Evolutionary conservation across 2,797 vertebrate genomes (phyloP).

Genomic region (Chromis chromis): DNA sequence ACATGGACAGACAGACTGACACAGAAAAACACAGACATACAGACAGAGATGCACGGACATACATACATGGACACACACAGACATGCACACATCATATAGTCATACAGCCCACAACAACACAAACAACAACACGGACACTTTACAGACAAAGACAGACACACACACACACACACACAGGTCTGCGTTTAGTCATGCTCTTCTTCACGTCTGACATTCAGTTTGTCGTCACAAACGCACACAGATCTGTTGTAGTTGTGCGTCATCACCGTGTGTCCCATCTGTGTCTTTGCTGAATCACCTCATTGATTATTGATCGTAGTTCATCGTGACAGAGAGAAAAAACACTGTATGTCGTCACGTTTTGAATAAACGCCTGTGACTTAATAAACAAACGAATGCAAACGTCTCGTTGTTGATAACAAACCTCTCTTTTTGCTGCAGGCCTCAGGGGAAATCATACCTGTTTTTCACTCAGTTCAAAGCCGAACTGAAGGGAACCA

Average conservation of each 20-base stretch:
- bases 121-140: not conserved
- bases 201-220: too few species aligned
- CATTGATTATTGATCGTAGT: conserved; percentile 27
- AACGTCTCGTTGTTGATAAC: conserved; percentile 44
- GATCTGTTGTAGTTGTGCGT: not conserved
- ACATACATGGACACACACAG: too few species aligned
- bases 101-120: too few species aligned
- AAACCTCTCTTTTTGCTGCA: conserved; percentile 69
- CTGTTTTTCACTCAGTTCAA: conserved; percentile 97
- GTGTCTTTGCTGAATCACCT: conserved; percentile 33
- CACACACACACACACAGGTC: too few species aligned
- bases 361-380: conserved; percentile 29
- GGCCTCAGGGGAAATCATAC: conserved; percentile 97
- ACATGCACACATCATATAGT: not conserved
- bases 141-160: too few species aligned
- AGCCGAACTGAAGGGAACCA: conserved; percentile 91
- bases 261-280: conserved; percentile 41
- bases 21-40: too few species aligned
- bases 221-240: too few species aligned
- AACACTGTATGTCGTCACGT: not conserved
- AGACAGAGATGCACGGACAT: too few species aligned
- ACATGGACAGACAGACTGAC: too few species aligned
- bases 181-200: too few species aligned
- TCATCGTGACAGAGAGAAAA: conserved; percentile 10
- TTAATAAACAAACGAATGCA: conserved; percentile 38